Conservation (phyloP, 2,888 invertebrate species). For the Endomychus coccineus region DNA sequence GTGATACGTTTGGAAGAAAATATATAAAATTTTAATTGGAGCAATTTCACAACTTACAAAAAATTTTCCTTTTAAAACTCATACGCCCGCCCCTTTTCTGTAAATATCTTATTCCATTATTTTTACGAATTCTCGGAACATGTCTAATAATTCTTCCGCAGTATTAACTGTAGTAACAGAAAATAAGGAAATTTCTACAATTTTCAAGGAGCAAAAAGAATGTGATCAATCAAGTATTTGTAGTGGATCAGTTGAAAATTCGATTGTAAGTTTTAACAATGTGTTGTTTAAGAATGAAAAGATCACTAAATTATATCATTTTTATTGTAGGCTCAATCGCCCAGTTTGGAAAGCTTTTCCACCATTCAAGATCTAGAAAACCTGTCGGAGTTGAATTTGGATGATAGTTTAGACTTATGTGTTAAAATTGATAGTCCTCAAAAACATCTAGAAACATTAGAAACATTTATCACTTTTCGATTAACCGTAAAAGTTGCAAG, state of each 20-base stretch:
- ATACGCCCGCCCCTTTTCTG: too few species aligned
- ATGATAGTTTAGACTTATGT: constrained; percentile 52
- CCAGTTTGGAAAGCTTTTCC: constrained; percentile 54
- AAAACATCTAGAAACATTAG: constrained; percentile 62
- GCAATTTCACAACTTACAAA: too few species aligned
- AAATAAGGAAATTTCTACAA: constrained; percentile 39
- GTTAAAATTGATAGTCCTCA: constrained; percentile 66
- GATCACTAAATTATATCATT: constrained; percentile 7
- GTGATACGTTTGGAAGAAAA: too few species aligned
- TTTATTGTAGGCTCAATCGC: constrained; percentile 47
- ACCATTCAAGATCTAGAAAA: constrained; percentile 52
- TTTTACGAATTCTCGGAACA: too few species aligned
- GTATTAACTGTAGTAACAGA: constrained; percentile 44
- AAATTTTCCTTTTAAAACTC: too few species aligned
- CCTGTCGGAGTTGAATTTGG: constrained; percentile 48
- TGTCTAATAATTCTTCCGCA: constrained; percentile 41
- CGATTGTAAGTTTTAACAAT: constrained; percentile 36
- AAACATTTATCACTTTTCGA: constrained; percentile 63
- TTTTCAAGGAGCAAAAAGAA: constrained; percentile 37
- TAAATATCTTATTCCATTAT: too few species aligned
- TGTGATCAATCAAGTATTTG: constrained; percentile 36
- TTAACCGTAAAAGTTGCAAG: constrained; percentile 61
- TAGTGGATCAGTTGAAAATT: constrained; percentile 38
- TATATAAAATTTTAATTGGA: too few species aligned
- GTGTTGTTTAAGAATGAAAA: constrained; percentile 1